Evolutionary conservation across 2,797 vertebrate species (phyloP).

Genomic region (Alca torda): DNA sequence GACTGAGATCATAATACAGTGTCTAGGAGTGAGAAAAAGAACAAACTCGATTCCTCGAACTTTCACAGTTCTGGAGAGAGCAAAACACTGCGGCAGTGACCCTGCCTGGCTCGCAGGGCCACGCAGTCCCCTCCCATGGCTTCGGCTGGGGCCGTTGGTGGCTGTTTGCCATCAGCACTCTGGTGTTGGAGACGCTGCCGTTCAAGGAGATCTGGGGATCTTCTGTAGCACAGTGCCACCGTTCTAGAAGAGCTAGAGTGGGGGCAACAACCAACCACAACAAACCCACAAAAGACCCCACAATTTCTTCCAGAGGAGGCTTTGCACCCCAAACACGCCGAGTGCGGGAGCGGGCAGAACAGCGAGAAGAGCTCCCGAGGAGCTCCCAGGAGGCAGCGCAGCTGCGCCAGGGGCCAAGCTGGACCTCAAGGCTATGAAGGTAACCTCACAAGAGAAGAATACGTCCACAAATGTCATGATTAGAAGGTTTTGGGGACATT

Average conservation of each 20-base stretch:
- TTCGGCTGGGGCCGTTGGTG: no score
- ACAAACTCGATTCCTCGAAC: not conserved
- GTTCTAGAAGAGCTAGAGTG: no score
- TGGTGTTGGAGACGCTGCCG: accelerated
- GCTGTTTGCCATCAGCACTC: not conserved
- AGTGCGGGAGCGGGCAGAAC: no score
- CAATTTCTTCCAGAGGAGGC: not conserved
- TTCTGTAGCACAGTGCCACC: not conserved
- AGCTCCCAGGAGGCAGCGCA: no score
- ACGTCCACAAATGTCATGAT: not conserved
- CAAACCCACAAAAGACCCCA: not conserved
- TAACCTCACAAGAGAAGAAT: not conserved
- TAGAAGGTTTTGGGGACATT: not conserved
- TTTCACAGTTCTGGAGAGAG: not conserved
- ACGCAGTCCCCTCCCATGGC: not conserved
- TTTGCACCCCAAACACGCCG: not conserved
- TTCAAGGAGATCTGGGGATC: not conserved
- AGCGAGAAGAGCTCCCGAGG: not conserved
- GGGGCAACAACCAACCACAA: not conserved
- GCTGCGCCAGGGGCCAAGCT: not conserved
- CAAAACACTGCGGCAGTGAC: accelerated
- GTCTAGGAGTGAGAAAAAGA: not conserved
- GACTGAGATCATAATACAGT: not conserved
- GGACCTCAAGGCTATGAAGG: not conserved
- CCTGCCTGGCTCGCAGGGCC: not conserved